Conservation (phyloP, 23 tunicate species). For the Oikopleura albicans region DNA sequence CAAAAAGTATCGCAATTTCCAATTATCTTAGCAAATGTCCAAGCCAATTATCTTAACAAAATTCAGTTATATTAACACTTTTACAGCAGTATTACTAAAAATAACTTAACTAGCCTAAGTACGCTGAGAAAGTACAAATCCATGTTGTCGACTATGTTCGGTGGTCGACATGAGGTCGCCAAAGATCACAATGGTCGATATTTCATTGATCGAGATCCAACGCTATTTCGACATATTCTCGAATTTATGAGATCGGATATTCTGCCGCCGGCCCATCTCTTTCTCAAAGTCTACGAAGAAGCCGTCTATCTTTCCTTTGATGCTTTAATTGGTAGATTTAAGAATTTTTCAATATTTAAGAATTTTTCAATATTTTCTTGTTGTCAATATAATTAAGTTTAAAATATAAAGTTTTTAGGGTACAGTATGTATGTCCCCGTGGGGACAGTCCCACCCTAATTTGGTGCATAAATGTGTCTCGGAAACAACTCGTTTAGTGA, state of each 20-base stretch:
- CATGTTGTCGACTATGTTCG: not conserved
- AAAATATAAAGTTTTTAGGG: too few species aligned
- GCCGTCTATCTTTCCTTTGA: not conserved
- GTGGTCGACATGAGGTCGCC: not conserved
- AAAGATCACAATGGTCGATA: not conserved
- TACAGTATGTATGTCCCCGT: too few species aligned
- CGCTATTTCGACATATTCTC: not conserved
- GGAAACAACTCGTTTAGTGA: too few species aligned
- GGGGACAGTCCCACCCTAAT: too few species aligned
- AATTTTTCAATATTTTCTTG: too few species aligned
- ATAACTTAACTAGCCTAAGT: not conserved
- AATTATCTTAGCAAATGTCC: too few species aligned
- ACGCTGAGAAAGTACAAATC: not conserved
- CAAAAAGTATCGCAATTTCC: too few species aligned
- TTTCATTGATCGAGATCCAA: constrained; percentile 16
- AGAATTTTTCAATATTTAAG: too few species aligned
- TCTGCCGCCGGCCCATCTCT: not conserved
- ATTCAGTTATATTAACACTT: too few species aligned
- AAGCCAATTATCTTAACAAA: too few species aligned
- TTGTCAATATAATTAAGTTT: too few species aligned
- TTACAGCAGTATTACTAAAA: not conserved
- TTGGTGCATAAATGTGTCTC: too few species aligned
- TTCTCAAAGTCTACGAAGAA: not conserved
- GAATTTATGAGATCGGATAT: not conserved
- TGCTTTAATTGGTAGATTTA: not conserved